These are phyloP conservation scores for Drosophila ogumai DNA, from an alignment of 1,140 invertebrate species.

Conservation along the genomic window DNA sequence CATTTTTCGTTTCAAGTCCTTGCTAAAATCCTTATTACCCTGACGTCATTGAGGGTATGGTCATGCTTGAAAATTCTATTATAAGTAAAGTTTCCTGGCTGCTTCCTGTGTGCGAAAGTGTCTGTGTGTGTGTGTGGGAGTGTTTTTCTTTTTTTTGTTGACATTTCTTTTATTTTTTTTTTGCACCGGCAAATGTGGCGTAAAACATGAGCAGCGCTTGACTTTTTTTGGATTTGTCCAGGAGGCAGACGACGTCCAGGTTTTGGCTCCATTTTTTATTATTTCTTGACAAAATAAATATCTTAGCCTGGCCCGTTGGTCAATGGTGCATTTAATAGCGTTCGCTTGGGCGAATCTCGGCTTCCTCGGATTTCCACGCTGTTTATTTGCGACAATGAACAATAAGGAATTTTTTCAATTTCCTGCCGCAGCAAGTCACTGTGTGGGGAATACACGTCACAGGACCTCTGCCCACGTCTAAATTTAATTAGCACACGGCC, in stretches of 20 bases:
- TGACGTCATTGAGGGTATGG: conserved; percentile 23
- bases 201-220: conserved; percentile 63
- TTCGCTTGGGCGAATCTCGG: conserved; percentile 45
- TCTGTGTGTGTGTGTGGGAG: conserved; percentile 6
- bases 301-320: conserved; percentile 42
- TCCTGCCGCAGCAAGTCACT: conserved; percentile 43
- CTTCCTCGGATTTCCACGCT: conserved; percentile 18
- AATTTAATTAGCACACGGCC: conserved; percentile 60
- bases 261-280: conserved; percentile 8
- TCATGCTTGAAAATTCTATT: conserved; percentile 78
- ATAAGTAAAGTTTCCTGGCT: conserved; percentile 69
- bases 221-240: conserved; percentile 46
- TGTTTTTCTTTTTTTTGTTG: conserved; percentile 31
- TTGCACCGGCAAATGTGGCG: conserved; percentile 51
- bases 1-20: not conserved
- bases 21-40: conserved; percentile 10
- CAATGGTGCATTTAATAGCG: conserved; percentile 80
- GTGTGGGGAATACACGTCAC: conserved; percentile 15
- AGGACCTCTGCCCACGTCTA: conserved; percentile 25
- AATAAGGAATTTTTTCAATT: conserved; percentile 54
- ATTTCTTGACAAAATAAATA: conserved; percentile 27
- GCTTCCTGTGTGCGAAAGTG: conserved; percentile 34
- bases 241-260: conserved; percentile 2
- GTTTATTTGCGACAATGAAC: conserved; percentile 44
- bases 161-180: conserved; percentile 59